Evolutionary conservation across 2,888 invertebrate species (phyloP).

Genomic region (Coleophora flavipennella): DNA sequence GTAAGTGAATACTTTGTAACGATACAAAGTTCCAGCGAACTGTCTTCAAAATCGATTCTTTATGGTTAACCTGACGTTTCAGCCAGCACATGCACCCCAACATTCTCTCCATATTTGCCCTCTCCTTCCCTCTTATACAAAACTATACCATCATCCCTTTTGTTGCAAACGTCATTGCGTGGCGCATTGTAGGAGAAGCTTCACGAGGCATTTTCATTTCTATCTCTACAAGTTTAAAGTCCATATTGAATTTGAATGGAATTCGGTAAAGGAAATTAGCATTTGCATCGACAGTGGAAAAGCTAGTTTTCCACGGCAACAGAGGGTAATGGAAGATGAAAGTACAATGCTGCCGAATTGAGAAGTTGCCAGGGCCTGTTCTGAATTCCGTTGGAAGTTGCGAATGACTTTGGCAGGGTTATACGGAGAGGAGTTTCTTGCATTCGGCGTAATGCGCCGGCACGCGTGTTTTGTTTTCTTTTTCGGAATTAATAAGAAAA

Average conservation of each 20-base stretch:
- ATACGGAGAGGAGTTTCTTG: constrained; percentile 12
- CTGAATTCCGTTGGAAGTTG: constrained; percentile 1
- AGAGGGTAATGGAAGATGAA: constrained; percentile 58
- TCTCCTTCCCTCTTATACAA: constrained; percentile 34
- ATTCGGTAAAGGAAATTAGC: constrained; percentile 60
- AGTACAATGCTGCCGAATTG: constrained; percentile 34
- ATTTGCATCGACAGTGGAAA: constrained; percentile 65
- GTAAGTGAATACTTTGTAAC: too few species aligned
- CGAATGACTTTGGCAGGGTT: constrained; percentile 5
- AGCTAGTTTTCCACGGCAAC: constrained; percentile 66
- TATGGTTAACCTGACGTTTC: constrained; percentile 43
- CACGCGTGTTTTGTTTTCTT: constrained; percentile 66
- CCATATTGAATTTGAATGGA: constrained; percentile 24
- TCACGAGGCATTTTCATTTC: constrained; percentile 16
- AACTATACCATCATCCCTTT: constrained; percentile 31
- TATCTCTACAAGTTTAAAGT: constrained; percentile 24
- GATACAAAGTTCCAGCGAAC: constrained; percentile 14
- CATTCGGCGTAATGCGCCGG: constrained; percentile 65
- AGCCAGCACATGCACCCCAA: constrained; percentile 57
- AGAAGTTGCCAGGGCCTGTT: constrained; percentile 12
- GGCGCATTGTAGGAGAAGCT: constrained; percentile 56
- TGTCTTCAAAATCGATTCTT: constrained; percentile 66
- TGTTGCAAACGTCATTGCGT: constrained; percentile 66
- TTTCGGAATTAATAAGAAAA: constrained; percentile 33
- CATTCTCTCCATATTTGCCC: constrained; percentile 34